A percentile compares a stretch with the other conserved stretches of the same genome.
Conservation (phyloP, 2,113 vertebrate genomes). For the Ardeotis arabs region DNA sequence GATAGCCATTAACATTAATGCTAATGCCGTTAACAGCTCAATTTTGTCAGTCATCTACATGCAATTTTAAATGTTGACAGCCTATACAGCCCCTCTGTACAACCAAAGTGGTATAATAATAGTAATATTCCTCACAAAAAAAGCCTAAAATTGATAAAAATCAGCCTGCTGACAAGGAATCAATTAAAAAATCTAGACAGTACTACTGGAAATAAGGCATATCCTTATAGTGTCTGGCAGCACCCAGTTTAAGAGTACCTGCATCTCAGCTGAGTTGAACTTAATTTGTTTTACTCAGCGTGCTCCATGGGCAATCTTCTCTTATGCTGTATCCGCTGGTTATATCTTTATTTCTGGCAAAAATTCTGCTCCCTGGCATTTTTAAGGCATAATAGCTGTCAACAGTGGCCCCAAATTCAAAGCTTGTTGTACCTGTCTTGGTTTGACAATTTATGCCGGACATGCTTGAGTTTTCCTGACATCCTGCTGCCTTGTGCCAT, state of each 20-base stretch:
- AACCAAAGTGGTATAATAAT: neutral
- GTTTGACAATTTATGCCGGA: neutral
- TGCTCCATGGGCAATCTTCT: neutral
- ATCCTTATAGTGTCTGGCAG: neutral
- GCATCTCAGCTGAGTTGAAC: neutral
- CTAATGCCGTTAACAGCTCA: neutral
- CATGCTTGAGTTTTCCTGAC: too few species aligned
- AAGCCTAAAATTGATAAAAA: neutral
- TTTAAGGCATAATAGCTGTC: neutral
- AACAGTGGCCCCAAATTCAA: neutral
- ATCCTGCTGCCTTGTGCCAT: neutral
- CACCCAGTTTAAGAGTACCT: neutral
- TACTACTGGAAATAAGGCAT: neutral
- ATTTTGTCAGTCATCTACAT: neutral
- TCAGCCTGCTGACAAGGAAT: neutral
- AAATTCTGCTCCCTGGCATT: neutral
- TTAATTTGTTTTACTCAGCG: neutral
- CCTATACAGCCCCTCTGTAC: neutral
- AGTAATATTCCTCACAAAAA: neutral
- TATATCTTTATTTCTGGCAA: neutral
- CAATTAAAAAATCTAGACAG: neutral
- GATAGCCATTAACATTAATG: neutral
- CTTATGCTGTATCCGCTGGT: neutral
- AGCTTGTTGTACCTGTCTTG: fast-evolving
- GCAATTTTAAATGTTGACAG: neutral